A percentile compares a stretch with the other conserved stretches of the same genome.
phyloP scores from a whole-genome alignment of 2,113 vertebrate species.

The Neodontobutis hainanensis region DNA sequence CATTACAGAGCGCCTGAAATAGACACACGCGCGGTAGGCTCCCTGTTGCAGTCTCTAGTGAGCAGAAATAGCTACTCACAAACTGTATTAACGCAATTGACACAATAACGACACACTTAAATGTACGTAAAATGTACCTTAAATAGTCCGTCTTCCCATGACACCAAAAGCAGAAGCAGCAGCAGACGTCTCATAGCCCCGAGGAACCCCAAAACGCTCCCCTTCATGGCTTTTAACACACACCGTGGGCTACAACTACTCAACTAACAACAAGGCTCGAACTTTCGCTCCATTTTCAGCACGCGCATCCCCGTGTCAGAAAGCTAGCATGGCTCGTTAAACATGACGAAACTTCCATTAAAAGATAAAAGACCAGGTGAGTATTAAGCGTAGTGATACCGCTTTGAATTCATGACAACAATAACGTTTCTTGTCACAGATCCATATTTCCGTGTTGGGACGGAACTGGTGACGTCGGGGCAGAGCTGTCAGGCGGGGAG shows the following conservation, averaged over 20 bases:
- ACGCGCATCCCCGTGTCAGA: slow-evolving; percentile 26
- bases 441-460: slow-evolving; percentile 78
- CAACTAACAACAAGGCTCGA: slow-evolving; percentile 56
- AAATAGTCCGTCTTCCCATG: slow-evolving; percentile 38
- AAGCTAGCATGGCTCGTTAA: neutral
- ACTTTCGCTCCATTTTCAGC: slow-evolving; percentile 39
- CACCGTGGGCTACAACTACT: slow-evolving; percentile 17
- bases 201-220: slow-evolving; percentile 37
- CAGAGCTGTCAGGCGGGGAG: slow-evolving; percentile 7
- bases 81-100: neutral
- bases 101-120: neutral
- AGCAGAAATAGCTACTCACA: slow-evolving; percentile 31
- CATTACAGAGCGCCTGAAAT: slow-evolving; percentile 62
- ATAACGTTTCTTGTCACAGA: slow-evolving; percentile 22
- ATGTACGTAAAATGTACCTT: slow-evolving; percentile 56
- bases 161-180: slow-evolving; percentile 56
- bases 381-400: fast-evolving
- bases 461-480: slow-evolving; percentile 67
- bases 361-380: neutral
- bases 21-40: slow-evolving; percentile 46
- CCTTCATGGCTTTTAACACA: slow-evolving; percentile 33
- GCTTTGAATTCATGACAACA: slow-evolving; percentile 33
- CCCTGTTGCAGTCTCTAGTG: slow-evolving; percentile 14
- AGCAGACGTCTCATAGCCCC: slow-evolving; percentile 45
- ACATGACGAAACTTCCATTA: neutral